Evolutionary conservation across 2,113 vertebrate species (phyloP).

Genomic region (Centropus bengalensis): DNA sequence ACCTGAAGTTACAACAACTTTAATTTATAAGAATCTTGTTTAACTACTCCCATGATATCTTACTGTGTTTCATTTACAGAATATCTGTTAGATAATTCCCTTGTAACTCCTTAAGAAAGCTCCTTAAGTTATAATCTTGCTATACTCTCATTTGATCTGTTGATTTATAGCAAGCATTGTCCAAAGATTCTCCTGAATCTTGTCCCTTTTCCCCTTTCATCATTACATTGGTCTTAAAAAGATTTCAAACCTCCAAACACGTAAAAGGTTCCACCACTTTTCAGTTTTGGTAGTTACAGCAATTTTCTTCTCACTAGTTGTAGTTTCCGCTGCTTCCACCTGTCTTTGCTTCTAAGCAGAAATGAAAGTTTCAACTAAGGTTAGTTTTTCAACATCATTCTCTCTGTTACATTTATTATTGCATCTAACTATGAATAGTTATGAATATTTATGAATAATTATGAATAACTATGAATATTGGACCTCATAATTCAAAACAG

Average conservation of each 20-base stretch:
- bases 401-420: not conserved
- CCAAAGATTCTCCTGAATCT: not conserved
- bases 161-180: not conserved
- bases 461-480: not conserved
- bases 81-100: not conserved
- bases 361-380: not conserved
- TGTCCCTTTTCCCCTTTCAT: not conserved
- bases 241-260: not conserved
- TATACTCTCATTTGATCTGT: not conserved
- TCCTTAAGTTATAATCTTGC: not conserved
- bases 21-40: not conserved
- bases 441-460: no score
- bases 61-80: not conserved
- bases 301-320: not conserved
- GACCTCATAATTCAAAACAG: not conserved
- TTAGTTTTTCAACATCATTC: not conserved
- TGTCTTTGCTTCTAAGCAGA: not conserved
- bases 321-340: not conserved
- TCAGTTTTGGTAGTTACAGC: not conserved
- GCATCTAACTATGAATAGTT: not conserved
- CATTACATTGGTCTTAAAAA: not conserved
- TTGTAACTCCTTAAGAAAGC: not conserved
- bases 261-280: not conserved
- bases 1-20: not conserved
- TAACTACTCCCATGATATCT: not conserved